Base-by-base conservation (phyloP, 2,113 vertebrate genomes). In the Empidonax alnorum region DNA sequence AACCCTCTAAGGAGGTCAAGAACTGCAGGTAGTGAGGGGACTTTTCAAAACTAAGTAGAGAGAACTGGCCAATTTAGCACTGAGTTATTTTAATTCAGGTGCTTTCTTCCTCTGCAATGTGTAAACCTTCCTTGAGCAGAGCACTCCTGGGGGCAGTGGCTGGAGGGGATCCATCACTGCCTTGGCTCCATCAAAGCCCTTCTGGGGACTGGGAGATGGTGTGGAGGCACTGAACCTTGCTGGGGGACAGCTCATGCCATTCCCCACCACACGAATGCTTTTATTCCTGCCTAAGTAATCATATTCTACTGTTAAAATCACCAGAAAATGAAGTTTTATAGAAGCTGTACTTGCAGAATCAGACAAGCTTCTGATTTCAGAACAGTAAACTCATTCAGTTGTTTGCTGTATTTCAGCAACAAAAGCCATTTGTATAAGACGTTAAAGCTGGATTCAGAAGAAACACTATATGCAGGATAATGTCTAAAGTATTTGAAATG, bases 151-250 rank as follows among this genome's bases (percentile, higher is more conserved):
- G 90, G 90, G 83, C 78, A 93, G 90, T 88, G 93, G 92, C 94
- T 95, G 85, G 93, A 96, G 94, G 93, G 93, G 90, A 95, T 97
- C 90, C 86, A 86, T 90, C 81, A 73, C 77, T 86, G 62, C 12
- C 56, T 79, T 81, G 85, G 93, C 30, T 89, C 91, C 93, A 93
- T 95, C 93, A 96, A 97, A 96, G 93, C 35, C 35, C 68, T 95
- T 96, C 66, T 89, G 93, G 83, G 78, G 76, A 84, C 75, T 31
- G 11, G 56, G 50, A 80, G 65, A 49, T 15, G 7, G 52, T 0
- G 2, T 65, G 39, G 68, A 91, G 56, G 49, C 69, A 61, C 56
- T 56, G 90, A 96, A 86, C 49, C 63, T 90, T 10, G 2, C 72
- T 46, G 42, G 11, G 66, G 89, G 63, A 76, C 69, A 72, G 75